phyloP scores from a whole-genome alignment of 2,113 vertebrate species.

The Cryptotis parvus region DNA sequence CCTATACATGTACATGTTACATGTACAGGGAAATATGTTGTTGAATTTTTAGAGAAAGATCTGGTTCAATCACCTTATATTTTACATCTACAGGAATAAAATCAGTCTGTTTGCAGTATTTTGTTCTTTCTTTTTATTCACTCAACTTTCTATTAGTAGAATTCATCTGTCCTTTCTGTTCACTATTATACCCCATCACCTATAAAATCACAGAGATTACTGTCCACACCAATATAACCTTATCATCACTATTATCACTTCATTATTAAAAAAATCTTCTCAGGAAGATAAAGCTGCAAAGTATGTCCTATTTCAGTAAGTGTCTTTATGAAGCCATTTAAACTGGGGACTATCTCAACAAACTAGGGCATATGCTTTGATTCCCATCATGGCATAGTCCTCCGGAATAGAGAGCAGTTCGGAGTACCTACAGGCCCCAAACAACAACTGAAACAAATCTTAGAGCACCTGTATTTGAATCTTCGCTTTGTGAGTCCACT shows the following conservation, averaged over 20 bases:
- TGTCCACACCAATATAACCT: not conserved
- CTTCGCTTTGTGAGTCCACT: not conserved
- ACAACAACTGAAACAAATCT: not conserved
- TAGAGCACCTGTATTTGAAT: not conserved
- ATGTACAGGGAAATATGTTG: too few relatives aligned
- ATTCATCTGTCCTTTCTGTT: not conserved
- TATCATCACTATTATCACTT: constrained; percentile 1
- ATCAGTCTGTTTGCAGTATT: not conserved
- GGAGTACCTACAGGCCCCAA: too few relatives aligned
- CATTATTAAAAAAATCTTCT: constrained; percentile 38
- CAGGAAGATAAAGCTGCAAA: constrained; percentile 6
- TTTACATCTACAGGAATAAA: not conserved
- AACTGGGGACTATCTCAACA: not conserved
- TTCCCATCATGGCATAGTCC: too few relatives aligned
- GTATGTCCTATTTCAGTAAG: constrained; percentile 41
- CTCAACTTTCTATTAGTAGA: not conserved
- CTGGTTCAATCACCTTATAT: not conserved
- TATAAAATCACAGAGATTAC: not conserved
- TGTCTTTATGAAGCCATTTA: constrained; percentile 5
- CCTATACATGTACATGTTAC: not conserved
- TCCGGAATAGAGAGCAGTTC: too few relatives aligned
- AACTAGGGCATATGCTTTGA: too few relatives aligned
- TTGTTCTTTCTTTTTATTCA: not conserved
- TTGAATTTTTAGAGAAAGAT: too few relatives aligned
- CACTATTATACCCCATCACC: not conserved